These are phyloP conservation scores for Anomalospiza imberbis DNA, from an alignment of 2,797 vertebrate species.

Conservation along the genomic window DNA sequence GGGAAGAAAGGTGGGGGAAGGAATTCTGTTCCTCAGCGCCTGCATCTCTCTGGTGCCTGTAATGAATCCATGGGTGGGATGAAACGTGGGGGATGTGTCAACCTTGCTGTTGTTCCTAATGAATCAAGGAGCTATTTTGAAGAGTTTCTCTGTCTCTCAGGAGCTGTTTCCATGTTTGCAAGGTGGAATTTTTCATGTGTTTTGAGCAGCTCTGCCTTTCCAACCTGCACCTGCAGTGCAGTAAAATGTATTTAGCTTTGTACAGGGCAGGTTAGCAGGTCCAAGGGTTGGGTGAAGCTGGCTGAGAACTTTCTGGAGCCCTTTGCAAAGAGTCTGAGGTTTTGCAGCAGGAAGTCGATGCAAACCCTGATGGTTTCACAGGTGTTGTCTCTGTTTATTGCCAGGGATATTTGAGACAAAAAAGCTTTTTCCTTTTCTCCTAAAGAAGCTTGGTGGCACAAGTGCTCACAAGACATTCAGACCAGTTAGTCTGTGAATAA, in stretches of 20 bases:
- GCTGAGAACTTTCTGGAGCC: neutral
- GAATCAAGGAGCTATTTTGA: conserved; percentile 52
- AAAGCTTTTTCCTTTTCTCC: neutral
- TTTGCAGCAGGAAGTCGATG: neutral
- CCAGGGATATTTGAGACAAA: neutral
- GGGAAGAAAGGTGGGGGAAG: conserved; percentile 1
- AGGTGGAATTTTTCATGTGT: neutral
- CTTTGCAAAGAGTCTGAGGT: neutral
- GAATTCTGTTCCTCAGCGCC: neutral
- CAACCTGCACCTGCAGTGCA: neutral
- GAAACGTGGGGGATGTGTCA: conserved; percentile 41
- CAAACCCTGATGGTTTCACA: neutral
- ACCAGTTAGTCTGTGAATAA: neutral
- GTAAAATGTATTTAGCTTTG: neutral
- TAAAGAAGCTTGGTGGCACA: neutral
- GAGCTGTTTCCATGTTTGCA: conserved; percentile 10
- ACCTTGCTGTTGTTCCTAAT: conserved; percentile 36
- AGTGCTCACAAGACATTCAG: neutral
- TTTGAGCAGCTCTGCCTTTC: neutral
- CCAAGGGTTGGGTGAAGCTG: neutral
- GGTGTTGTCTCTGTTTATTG: neutral
- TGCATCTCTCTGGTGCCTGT: neutral
- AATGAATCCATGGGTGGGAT: conserved; percentile 40
- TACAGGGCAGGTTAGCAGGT: rapidly evolving
- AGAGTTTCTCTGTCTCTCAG: conserved; percentile 31